phyloP scores from a whole-genome alignment of 2,797 vertebrate species.

The Cyclura pinguis region DNA sequence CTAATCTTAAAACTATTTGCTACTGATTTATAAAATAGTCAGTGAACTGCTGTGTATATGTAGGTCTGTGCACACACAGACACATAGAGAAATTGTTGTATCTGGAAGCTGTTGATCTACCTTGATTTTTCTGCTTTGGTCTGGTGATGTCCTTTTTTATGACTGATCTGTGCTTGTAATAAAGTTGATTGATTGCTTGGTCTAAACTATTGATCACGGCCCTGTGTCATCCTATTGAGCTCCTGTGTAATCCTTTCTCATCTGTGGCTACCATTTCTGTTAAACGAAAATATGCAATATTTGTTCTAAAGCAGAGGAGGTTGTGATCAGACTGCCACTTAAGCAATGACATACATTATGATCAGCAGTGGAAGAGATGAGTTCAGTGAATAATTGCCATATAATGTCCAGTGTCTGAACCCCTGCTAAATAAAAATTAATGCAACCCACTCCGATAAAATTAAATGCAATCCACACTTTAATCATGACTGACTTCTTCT shows the following conservation, averaged over 20 bases:
- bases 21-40: too few relatives aligned
- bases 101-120: too few relatives aligned
- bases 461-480: background rate
- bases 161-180: too few relatives aligned
- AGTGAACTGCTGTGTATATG: too few relatives aligned
- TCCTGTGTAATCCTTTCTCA: background rate
- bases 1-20: too few relatives aligned
- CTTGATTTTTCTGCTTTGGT: too few relatives aligned
- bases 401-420: background rate
- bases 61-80: too few relatives aligned
- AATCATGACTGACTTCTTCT: background rate
- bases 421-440: too few relatives aligned
- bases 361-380: background rate
- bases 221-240: background rate
- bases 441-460: too few relatives aligned
- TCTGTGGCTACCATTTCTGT: background rate
- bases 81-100: too few relatives aligned
- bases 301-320: background rate
- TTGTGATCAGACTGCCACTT: background rate
- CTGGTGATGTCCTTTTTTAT: too few relatives aligned
- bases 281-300: background rate
- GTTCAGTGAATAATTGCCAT: background rate
- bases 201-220: background rate
- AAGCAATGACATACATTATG: background rate
- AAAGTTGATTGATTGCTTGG: background rate